Evolutionary conservation across 2,888 invertebrate species (phyloP).

Genomic region (Neocrepidodera transversa): DNA sequence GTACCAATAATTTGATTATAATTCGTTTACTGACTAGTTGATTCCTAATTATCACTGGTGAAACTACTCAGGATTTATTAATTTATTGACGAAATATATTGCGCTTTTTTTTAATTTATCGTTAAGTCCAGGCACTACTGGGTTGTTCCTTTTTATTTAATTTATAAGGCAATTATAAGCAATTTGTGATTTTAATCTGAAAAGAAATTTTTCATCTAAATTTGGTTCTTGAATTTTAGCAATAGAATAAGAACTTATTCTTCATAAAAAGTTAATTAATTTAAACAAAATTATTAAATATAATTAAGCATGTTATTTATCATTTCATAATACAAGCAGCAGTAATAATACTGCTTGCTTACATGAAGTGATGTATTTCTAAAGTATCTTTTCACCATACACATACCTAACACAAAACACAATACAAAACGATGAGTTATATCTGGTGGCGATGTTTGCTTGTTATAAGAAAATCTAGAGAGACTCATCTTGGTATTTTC

Average conservation of each 20-base stretch:
- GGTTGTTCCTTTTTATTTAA: constrained; percentile 41
- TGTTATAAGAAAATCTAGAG: background rate
- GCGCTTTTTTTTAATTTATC: constrained; percentile 15
- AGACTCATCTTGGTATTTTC: background rate
- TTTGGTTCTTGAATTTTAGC: background rate
- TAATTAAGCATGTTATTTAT: too few species aligned
- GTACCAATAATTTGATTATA: constrained; percentile 21
- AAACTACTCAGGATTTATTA: background rate
- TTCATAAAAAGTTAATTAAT: too few species aligned
- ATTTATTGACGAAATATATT: constrained; percentile 33
- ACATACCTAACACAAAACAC: too few species aligned
- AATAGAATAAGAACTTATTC: too few species aligned
- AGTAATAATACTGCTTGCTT: background rate
- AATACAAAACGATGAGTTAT: too few species aligned
- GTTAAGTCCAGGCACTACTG: constrained; percentile 48
- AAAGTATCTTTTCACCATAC: too few species aligned
- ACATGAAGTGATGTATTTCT: background rate
- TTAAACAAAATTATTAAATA: too few species aligned
- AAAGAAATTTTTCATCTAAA: constrained; percentile 13
- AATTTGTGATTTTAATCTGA: constrained; percentile 37
- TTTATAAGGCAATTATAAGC: constrained; percentile 43
- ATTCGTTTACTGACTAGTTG: constrained; percentile 22
- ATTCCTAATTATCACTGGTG: constrained; percentile 22
- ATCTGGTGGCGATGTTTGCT: too few species aligned
- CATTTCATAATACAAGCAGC: too few species aligned